Evolutionary conservation across 2,888 invertebrate genomes (phyloP).

Genomic region (Fragum sueziense): DNA sequence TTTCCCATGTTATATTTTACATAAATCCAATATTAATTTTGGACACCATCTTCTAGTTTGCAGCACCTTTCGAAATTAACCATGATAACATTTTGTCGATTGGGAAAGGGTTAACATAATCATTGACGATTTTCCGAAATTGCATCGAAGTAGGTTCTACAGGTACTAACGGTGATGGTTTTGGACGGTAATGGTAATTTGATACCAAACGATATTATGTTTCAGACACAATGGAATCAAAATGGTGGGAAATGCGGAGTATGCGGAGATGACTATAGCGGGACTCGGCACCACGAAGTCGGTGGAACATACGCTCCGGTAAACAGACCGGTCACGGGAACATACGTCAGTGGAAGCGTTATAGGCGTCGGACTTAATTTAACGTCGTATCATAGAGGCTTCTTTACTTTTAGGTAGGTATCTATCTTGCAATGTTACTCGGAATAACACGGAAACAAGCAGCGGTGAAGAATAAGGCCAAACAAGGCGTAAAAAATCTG

Average conservation of each 20-base stretch:
- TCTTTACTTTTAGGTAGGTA: conserved; percentile 6
- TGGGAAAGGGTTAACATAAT: too few relatives aligned
- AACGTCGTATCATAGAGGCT: neutral
- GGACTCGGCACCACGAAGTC: neutral
- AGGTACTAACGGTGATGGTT: too few relatives aligned
- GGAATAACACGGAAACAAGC: neutral
- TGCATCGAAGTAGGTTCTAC: too few relatives aligned
- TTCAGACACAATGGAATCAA: neutral
- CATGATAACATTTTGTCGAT: too few relatives aligned
- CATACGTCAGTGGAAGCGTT: neutral
- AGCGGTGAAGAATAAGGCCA: neutral
- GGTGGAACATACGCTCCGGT: conserved; percentile 2
- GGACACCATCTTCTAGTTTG: too few relatives aligned
- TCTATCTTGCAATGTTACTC: neutral
- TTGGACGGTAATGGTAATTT: too few relatives aligned
- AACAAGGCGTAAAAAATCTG: neutral
- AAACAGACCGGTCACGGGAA: neutral
- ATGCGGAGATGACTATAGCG: neutral
- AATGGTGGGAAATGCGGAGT: conserved; percentile 1
- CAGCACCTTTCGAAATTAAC: too few relatives aligned
- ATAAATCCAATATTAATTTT: too few relatives aligned
- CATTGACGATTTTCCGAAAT: too few relatives aligned
- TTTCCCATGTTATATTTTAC: too few relatives aligned
- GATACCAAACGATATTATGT: too few relatives aligned
- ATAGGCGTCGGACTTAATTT: neutral